Percentiles rank a stretch among this genome's conserved stretches.
phyloP scores from a whole-genome alignment of 2,797 vertebrate species.

The Apodemus agrarius region DNA sequence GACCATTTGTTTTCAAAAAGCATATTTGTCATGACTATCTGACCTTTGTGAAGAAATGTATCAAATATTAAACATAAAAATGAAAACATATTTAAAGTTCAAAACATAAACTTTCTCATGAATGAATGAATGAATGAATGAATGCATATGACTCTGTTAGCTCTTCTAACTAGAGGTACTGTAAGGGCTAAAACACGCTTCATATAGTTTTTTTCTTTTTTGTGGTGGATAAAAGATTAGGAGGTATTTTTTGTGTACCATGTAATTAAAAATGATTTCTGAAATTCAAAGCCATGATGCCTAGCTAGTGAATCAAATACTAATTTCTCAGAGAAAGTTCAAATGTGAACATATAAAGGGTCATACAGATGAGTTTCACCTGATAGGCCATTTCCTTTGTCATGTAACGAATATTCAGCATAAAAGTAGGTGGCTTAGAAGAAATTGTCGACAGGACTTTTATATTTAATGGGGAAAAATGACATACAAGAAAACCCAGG shows the following conservation, averaged over 20 bases:
- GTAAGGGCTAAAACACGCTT: constrained; percentile 81
- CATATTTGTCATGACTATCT: background rate
- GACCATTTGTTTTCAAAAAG: background rate
- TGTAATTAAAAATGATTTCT: constrained; percentile 86
- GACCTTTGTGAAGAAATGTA: background rate
- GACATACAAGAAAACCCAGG: constrained; percentile 84
- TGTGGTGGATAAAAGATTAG: constrained; percentile 83
- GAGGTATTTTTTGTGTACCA: constrained; percentile 82
- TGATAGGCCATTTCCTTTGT: constrained; percentile 34
- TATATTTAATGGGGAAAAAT: constrained; percentile 84
- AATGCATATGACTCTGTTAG: background rate
- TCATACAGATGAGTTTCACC: constrained; percentile 22
- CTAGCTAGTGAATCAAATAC: constrained; percentile 81
- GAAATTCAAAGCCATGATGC: constrained; percentile 84
- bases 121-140: background rate
- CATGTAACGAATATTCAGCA: constrained; percentile 65
- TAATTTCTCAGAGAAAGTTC: constrained; percentile 78
- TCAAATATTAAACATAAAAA: constrained; percentile 26
- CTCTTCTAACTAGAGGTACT: constrained; percentile 71
- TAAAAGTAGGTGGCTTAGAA: constrained; percentile 64
- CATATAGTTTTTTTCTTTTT: constrained; percentile 75
- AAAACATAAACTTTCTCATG: constrained; percentile 4
- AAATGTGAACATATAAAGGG: background rate
- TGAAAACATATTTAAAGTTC: constrained; percentile 17
- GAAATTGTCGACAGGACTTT: constrained; percentile 57